Evolutionary conservation across 37 sponge, comb jelly and placozoan genomes (phyloP).

Genomic region (Oopsacas minuta): DNA sequence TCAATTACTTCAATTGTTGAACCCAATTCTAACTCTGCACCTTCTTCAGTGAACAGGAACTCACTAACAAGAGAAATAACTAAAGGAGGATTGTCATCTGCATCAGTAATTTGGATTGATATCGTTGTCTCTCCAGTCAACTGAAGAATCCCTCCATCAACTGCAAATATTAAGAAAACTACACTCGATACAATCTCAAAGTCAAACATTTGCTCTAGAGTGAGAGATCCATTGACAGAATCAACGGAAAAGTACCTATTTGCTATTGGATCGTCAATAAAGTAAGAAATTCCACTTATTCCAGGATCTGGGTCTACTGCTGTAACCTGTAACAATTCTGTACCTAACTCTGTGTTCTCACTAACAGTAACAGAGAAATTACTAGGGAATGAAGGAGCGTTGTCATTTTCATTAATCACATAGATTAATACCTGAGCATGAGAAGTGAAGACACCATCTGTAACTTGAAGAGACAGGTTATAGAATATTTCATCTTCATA

Average conservation of each 20-base stretch:
- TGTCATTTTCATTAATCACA: neutral
- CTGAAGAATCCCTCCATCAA: neutral
- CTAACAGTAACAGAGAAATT: neutral
- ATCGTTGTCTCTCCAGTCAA: neutral
- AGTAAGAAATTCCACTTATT: neutral
- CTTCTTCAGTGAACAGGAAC: neutral
- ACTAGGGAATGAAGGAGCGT: neutral
- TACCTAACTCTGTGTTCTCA: neutral
- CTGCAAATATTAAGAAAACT: neutral
- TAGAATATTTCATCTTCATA: neutral
- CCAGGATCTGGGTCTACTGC: neutral
- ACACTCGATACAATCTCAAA: neutral
- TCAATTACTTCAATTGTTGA: neutral
- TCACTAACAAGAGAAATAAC: neutral
- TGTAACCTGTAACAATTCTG: neutral
- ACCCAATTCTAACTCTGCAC: neutral
- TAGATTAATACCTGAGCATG: neutral
- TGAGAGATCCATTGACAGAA: neutral
- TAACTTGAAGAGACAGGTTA: neutral
- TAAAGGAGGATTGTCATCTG: neutral
- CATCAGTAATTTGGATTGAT: neutral
- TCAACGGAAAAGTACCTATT: neutral
- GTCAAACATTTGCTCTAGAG: neutral
- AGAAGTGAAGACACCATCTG: neutral
- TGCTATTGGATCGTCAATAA: neutral